Conservation (phyloP, 1,140 invertebrate species). For the Goniozus legneri region DNA sequence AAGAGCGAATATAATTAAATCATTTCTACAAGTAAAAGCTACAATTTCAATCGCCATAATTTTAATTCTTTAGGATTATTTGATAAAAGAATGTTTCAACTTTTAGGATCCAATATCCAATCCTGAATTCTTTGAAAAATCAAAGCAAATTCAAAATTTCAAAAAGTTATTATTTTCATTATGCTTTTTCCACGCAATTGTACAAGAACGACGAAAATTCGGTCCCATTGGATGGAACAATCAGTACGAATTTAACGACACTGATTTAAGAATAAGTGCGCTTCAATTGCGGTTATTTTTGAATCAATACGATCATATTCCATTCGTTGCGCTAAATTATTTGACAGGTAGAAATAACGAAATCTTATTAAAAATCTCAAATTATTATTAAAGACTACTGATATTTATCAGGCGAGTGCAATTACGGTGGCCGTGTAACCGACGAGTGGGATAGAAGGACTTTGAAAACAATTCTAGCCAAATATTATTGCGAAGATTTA, state of each 20-base stretch:
- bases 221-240: constrained; percentile 94
- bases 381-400: not conserved
- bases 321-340: constrained; percentile 86
- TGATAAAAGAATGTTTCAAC: not conserved
- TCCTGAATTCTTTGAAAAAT: constrained; percentile 81
- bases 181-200: constrained; percentile 91
- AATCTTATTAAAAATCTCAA: too few relatives aligned
- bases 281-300: constrained; percentile 87
- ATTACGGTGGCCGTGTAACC: constrained; percentile 93
- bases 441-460: constrained; percentile 93
- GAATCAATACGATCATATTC: constrained; percentile 83
- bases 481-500: constrained; percentile 70
- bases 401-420: constrained; percentile 74
- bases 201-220: constrained; percentile 90
- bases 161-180: constrained; percentile 84
- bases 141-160: constrained; percentile 71
- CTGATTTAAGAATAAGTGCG: constrained; percentile 85
- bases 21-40: constrained; percentile 60
- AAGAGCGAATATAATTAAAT: constrained; percentile 68
- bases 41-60: not conserved
- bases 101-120: constrained; percentile 78
- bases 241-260: constrained; percentile 94
- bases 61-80: not conserved
- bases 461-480: constrained; percentile 76
- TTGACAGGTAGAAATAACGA: constrained; percentile 71